Evolutionary conservation across 2,888 invertebrate species (phyloP).

Genomic region (Herminia tarsipennalis): DNA sequence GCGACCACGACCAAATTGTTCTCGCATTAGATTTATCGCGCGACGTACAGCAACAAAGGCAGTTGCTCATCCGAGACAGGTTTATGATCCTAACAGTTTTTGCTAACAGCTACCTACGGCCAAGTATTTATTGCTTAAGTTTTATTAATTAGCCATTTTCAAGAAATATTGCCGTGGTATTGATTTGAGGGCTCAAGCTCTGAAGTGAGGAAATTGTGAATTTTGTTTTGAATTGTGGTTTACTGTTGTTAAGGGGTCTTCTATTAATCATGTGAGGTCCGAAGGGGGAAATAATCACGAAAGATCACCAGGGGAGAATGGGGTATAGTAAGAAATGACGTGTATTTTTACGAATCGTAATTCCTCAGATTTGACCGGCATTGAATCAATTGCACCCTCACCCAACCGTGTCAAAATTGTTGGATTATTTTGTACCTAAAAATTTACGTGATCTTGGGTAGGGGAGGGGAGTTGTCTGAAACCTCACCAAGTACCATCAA

Average conservation of each 20-base stretch:
- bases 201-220: conserved; percentile 26
- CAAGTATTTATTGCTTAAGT: conserved; percentile 78
- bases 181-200: conserved; percentile 34
- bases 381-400: too few relatives aligned
- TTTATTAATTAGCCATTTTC: conserved; percentile 82
- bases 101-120: conserved; percentile 79
- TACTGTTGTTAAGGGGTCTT: neutral
- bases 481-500: too few relatives aligned
- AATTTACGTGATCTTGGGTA: too few relatives aligned
- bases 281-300: too few relatives aligned
- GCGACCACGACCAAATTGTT: conserved; percentile 67
- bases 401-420: too few relatives aligned
- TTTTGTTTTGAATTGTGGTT: conserved; percentile 24
- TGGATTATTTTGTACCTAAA: too few relatives aligned
- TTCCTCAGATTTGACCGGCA: too few relatives aligned
- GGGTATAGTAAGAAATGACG: too few relatives aligned
- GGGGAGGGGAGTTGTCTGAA: too few relatives aligned
- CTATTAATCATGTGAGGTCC: conserved; percentile 1
- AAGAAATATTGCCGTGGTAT: conserved; percentile 48
- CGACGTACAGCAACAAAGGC: conserved; percentile 81
- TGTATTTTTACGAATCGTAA: too few relatives aligned
- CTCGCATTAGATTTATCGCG: conserved; percentile 79
- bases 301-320: too few relatives aligned
- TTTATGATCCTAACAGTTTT: conserved; percentile 86
- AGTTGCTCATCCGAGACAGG: conserved; percentile 83